Base-by-base conservation (phyloP, 2,888 invertebrate species). In the Imbricaverruca yamaguchii region DNA sequence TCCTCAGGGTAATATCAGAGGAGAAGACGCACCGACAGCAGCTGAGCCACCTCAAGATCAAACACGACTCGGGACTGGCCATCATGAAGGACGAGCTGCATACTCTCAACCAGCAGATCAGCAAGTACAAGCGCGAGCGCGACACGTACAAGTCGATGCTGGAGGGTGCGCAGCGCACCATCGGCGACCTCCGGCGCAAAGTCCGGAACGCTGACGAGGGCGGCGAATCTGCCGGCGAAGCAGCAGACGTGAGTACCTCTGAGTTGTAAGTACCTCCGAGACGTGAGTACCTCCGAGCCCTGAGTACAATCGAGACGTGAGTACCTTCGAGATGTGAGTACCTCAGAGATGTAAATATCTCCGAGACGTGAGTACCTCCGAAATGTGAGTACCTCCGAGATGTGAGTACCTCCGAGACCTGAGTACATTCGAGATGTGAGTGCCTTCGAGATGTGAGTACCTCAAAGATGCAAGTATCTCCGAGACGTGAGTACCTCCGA, bases 141-240 rank as follows among this genome's bases (percentile, higher is more conserved):
- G 96, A 96, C 86, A 93, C 93, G 81, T 95, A 94, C 86, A 94
- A 94, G 84, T 94, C 95, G 86, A 94, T 96, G 92, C 87, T 96
- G 69, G 95, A 95, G 86, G 92, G 93, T 18, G 94, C 95, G 0
- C 95, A 95, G 86, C 93, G 93, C 87, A 92, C 93, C 65, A 74
- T 74, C 74, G 74, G 74, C 21, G 74, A 74, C 74, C 74, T 74
- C 18, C 53, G 53, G 74, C 39, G 74, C 53, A 74, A 74, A 53
- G 21, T 18, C 74, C 89, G 89, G 85, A 83, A 86, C 7, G 84
- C 84, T 82, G 86, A 81, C 84, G 85, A 84, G 85, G 85, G 81
- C 84, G 85, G 84, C 85, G 85, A 90, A 80, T 4, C 39, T 39
- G 91, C 92, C 82, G 92, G 92, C 86, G 92, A 92, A 1, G 80